Evolutionary conservation across 2,888 invertebrate genomes (phyloP).

Genomic region (Megaustenia siamemsis): DNA sequence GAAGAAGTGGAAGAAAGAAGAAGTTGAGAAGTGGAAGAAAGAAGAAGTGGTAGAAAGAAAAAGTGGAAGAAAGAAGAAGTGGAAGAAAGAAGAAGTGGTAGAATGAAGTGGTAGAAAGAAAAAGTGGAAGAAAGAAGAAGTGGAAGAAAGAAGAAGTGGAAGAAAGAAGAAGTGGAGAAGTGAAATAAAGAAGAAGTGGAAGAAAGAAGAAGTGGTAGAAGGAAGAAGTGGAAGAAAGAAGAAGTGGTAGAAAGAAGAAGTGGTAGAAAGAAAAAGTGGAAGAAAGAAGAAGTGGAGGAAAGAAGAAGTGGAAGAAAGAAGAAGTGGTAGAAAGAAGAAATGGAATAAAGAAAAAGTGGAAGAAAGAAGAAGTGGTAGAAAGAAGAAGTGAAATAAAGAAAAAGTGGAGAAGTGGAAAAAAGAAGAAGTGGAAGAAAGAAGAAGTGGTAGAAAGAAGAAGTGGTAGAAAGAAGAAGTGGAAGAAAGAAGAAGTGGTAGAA

Average conservation of each 20-base stretch:
- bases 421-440: too few species aligned
- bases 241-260: too few species aligned
- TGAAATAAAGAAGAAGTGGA: neutral
- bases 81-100: neutral
- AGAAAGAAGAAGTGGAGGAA: neutral
- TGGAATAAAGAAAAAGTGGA: neutral
- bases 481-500: too few species aligned
- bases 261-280: too few species aligned
- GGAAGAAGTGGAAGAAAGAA: too few species aligned
- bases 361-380: neutral
- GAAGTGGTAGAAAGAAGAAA: too few species aligned
- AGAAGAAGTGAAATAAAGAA: too few species aligned
- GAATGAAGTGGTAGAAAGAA: neutral
- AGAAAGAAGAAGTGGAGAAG: too few species aligned
- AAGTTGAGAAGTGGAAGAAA: neutral
- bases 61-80: neutral
- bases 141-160: neutral
- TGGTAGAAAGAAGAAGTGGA: too few species aligned
- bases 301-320: neutral
- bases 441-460: too few species aligned
- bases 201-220: neutral
- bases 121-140: neutral
- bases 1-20: neutral
- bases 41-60: neutral
- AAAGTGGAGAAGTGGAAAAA: too few species aligned